These are phyloP conservation scores for Augiades crinisus DNA, from an alignment of 2,888 invertebrate species.

Conservation along the genomic window DNA sequence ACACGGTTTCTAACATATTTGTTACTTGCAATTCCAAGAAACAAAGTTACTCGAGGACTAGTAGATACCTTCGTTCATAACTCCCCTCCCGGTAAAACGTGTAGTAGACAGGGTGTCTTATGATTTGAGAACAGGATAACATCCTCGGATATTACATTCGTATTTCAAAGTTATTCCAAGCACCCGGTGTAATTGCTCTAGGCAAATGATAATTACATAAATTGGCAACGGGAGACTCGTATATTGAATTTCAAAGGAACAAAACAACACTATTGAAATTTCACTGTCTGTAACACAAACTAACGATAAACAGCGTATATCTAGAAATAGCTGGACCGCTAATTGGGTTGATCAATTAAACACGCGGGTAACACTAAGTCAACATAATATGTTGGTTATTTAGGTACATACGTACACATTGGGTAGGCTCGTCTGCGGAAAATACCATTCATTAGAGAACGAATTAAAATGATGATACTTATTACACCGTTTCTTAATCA, in stretches of 20 bases:
- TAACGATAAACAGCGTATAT: background rate
- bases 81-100: background rate
- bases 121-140: background rate
- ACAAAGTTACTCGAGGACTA: no score
- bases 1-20: no score
- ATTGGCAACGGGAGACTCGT: background rate
- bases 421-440: no score
- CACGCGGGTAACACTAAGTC: no score
- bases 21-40: background rate
- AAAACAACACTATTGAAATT: constrained; percentile 1
- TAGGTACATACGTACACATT: no score
- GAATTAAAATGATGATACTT: no score
- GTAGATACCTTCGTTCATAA: no score
- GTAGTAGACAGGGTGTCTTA: background rate
- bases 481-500: no score
- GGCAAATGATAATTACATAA: constrained; percentile 12
- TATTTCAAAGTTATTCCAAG: constrained; percentile 7
- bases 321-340: background rate
- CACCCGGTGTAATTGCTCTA: constrained; percentile 2
- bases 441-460: no score
- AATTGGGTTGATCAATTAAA: no score
- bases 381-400: no score
- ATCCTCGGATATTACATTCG: constrained; percentile 5
- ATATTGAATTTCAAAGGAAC: constrained; percentile 4
- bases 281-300: constrained; percentile 7